Percentiles rank a stretch among this genome's conserved stretches.
phyloP scores from a whole-genome alignment of 2,113 vertebrate species.

The Tonatia bakeri region DNA sequence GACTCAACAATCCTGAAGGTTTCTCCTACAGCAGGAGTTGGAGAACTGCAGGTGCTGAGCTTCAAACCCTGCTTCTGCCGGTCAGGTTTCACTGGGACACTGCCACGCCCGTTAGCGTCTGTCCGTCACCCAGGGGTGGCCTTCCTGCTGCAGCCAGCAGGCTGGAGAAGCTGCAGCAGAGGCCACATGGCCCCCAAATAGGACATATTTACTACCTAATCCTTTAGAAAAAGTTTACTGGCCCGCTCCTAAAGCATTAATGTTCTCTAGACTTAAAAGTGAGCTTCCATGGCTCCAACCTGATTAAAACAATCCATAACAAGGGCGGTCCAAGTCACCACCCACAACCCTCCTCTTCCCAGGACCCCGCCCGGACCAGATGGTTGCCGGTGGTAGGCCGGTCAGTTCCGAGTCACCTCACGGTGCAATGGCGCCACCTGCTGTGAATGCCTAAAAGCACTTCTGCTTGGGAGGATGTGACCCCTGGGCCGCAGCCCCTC shows the following conservation, averaged over 20 bases:
- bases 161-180: not conserved
- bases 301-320: not conserved
- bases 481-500: accelerated
- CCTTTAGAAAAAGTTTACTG: not conserved
- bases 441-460: constrained; percentile 54
- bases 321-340: not conserved
- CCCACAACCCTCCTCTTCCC: too few relatives aligned
- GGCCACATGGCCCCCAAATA: not conserved
- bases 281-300: not conserved
- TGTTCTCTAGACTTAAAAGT: not conserved
- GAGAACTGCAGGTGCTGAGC: not conserved
- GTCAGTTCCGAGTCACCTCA: not conserved
- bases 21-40: not conserved
- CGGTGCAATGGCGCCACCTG: constrained; percentile 77
- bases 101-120: not conserved
- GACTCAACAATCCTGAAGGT: too few relatives aligned
- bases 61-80: not conserved
- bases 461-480: not conserved
- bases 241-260: not conserved
- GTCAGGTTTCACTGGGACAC: not conserved
- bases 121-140: not conserved
- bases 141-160: not conserved
- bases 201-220: not conserved
- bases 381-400: not conserved
- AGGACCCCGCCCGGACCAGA: not conserved